phyloP scores from a whole-genome alignment of 2,113 vertebrate genomes.

The Stegastes partitus region DNA sequence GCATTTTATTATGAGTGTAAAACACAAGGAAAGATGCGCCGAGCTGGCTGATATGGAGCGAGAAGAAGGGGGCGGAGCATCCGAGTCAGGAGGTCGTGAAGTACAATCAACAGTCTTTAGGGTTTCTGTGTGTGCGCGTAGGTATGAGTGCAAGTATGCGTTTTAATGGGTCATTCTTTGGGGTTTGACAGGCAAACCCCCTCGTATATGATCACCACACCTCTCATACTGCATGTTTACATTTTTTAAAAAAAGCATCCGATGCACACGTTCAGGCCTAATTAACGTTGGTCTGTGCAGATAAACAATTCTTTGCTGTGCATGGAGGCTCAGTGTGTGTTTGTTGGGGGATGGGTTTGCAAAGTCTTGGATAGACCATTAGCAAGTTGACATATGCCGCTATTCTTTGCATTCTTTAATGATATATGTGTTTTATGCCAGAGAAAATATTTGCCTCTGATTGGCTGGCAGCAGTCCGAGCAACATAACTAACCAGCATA shows the following conservation, averaged over 20 bases:
- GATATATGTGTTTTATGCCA: background rate
- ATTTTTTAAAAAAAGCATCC: constrained; percentile 5
- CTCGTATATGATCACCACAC: constrained; percentile 24
- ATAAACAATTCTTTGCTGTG: background rate
- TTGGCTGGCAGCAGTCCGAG: constrained; percentile 10
- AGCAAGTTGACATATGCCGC: constrained; percentile 40
- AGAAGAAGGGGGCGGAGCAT: constrained; percentile 27
- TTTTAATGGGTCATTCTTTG: constrained; percentile 30
- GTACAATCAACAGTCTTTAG: constrained; percentile 14
- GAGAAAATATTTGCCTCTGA: background rate
- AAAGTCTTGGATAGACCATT: constrained; percentile 24
- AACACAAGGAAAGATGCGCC: constrained; percentile 63
- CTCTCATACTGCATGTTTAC: constrained; percentile 40
- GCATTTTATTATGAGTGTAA: constrained; percentile 81
- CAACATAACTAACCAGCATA: constrained; percentile 6
- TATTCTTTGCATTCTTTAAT: background rate
- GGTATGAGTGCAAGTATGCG: constrained; percentile 12
- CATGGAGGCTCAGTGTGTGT: constrained; percentile 7
- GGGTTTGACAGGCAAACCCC: constrained; percentile 13
- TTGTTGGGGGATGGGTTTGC: constrained; percentile 20
- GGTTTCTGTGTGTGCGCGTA: background rate
- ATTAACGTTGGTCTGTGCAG: constrained; percentile 39
- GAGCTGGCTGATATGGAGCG: background rate
- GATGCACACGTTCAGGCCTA: constrained; percentile 3
- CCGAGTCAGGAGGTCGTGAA: constrained; percentile 41